phyloP scores from a whole-genome alignment of 2,888 invertebrate genomes.

The Dione vanillae region DNA sequence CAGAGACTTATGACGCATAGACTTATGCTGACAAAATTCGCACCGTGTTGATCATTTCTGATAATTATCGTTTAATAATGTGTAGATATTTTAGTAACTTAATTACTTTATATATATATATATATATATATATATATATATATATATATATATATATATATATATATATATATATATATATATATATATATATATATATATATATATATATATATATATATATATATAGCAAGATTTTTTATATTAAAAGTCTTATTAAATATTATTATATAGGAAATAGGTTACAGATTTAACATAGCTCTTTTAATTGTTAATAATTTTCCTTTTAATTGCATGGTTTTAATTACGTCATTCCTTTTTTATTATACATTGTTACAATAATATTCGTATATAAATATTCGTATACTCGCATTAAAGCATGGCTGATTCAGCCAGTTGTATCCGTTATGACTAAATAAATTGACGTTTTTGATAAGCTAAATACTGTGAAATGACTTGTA shows the following conservation, averaged over 20 bases:
- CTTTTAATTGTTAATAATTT: slow-evolving; percentile 1
- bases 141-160: too few relatives aligned
- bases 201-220: too few relatives aligned
- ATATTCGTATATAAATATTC: too few relatives aligned
- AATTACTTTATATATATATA: neutral
- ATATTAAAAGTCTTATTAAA: neutral
- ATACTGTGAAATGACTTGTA: slow-evolving; percentile 48
- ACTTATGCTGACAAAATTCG: slow-evolving; percentile 33
- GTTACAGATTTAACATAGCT: neutral
- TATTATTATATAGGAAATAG: neutral
- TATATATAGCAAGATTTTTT: too few relatives aligned
- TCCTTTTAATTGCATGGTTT: neutral
- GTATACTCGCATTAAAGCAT: slow-evolving; percentile 23
- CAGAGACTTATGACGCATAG: slow-evolving; percentile 53
- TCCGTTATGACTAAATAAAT: slow-evolving; percentile 57
- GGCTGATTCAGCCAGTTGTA: slow-evolving; percentile 57
- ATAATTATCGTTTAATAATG: neutral
- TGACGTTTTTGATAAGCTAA: slow-evolving; percentile 54
- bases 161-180: too few relatives aligned
- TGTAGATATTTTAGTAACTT: neutral
- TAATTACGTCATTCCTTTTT: slow-evolving; percentile 31
- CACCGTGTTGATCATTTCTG: slow-evolving; percentile 11
- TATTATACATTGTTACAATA: slow-evolving; percentile 17
- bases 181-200: too few relatives aligned
- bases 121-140: too few relatives aligned